Evolutionary conservation across 2,797 vertebrate species (phyloP).

Genomic region (Periparus ater): DNA sequence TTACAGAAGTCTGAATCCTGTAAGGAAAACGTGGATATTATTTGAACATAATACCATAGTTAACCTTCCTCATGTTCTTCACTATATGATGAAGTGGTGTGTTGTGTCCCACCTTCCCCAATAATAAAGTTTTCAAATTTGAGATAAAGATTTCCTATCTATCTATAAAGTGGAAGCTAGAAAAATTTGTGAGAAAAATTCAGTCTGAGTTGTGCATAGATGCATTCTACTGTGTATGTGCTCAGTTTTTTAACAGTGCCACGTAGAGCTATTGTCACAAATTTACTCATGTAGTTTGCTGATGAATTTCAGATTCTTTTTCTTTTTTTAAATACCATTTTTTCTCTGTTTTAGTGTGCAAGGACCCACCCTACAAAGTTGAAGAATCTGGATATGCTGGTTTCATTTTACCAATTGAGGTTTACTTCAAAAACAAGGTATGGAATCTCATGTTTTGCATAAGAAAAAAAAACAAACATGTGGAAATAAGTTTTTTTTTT

Average conservation of each 20-base stretch:
- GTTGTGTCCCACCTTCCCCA: fast-evolving
- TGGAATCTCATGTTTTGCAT: constrained; percentile 21
- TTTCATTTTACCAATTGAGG: constrained; percentile 98
- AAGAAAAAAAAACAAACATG: not conserved
- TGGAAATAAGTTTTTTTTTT: not conserved
- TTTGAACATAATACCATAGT: not conserved
- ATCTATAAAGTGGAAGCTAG: not conserved
- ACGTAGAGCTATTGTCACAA: fast-evolving
- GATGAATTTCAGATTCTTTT: not conserved
- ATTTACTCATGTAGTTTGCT: not conserved
- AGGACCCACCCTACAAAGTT: constrained; percentile 98
- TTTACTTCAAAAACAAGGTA: constrained; percentile 99
- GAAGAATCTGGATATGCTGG: constrained; percentile 99
- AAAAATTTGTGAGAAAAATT: not conserved
- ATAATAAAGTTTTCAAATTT: not conserved
- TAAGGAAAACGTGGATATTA: not conserved
- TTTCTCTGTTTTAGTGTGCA: constrained; percentile 87
- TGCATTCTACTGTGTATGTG: fast-evolving
- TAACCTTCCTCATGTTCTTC: not conserved
- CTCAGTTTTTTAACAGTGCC: not conserved
- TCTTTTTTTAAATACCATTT: not conserved
- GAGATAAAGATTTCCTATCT: not conserved
- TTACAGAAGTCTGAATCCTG: not conserved
- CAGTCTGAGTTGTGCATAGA: fast-evolving
- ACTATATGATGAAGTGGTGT: not conserved